Evolutionary conservation across 2,888 invertebrate genomes (phyloP), one percentile per base, ranked within the genome.

Genomic region (Tipula confusa): DNA sequence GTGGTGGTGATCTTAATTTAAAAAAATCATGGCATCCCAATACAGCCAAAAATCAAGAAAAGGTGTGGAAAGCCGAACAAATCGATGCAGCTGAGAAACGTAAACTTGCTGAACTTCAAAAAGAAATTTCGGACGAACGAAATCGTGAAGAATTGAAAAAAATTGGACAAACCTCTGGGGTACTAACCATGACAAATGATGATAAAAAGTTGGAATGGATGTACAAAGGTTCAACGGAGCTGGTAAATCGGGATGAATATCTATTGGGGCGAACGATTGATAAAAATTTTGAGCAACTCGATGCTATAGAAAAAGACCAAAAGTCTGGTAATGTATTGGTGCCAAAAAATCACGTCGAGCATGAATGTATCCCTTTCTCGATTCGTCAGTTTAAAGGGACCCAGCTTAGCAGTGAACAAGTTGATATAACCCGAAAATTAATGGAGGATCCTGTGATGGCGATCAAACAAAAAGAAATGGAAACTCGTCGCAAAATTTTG

Each of bases 401-500:
- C 83, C 89, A 91, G 84, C 90, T 91, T 33, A 91, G 91, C 1
- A 92, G 92, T 29, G 92, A 93, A 83, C 94, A 96, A 90, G 95
- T 97, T 11, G 98, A 98, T 88, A 91, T 97, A 87, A 94, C 93
- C 81, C 93, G 97, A 24, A 98, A 98, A 90, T 92, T 97, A 85
- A 93, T 97, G 88, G 98, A 98, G 89, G 98, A 98, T 91, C 98
- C 98, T 0, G 89, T 98, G 48, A 93, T 96, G 87, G 92, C 95
- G 2, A 98, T 98, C 6, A 96, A 95, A 87, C 95, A 97, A 87
- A 93, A 95, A 84, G 98, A 98, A 90, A 93, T 97, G 88, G 97
- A 98, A 87, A 95, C 95, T 0, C 91, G 95, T 64, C 93, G 94
- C 84, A 94, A 96, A 84, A 91, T 98, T 38, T 89, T 98, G 2